phyloP scores from a whole-genome alignment of 2,113 vertebrate species.

The Paedocypris sp. region DNA sequence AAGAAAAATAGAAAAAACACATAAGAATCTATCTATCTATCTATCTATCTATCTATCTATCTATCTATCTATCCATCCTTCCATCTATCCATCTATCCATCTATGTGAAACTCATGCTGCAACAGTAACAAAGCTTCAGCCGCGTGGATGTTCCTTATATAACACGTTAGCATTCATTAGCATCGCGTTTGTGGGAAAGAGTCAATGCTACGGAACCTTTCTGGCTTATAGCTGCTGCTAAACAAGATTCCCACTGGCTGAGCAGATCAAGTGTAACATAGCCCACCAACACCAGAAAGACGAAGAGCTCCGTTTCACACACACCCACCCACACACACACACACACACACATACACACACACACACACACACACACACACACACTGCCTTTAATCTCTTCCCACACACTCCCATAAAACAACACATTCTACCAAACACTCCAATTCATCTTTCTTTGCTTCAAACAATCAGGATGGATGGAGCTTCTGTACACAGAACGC shows the following conservation, averaged over 20 bases:
- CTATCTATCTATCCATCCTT: too few relatives aligned
- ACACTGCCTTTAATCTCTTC: conserved; percentile 21
- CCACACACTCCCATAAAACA: conserved; percentile 12
- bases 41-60: too few relatives aligned
- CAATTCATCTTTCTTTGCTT: too few relatives aligned
- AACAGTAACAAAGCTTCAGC: too few relatives aligned
- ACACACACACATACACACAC: conserved; percentile 10
- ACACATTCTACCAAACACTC: conserved; percentile 3
- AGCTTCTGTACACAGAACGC: too few relatives aligned
- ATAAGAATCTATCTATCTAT: too few relatives aligned
- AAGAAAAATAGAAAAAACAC: too few relatives aligned
- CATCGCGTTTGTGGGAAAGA: neutral
- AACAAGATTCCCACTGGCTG: conserved; percentile 2
- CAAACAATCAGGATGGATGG: too few relatives aligned
- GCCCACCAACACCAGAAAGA: conserved; percentile 10
- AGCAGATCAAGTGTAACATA: conserved; percentile 18
- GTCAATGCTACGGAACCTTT: neutral
- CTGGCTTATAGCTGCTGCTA: neutral
- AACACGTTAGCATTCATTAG: too few relatives aligned
- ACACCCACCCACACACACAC: conserved; percentile 11
- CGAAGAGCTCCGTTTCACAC: neutral
- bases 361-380: conserved; percentile 9
- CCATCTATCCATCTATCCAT: too few relatives aligned
- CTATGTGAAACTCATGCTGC: too few relatives aligned
- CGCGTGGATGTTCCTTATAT: too few relatives aligned